These are phyloP conservation scores for Eurytoma californica DNA, from an alignment of 2,888 invertebrate genomes.

Conservation along the genomic window DNA sequence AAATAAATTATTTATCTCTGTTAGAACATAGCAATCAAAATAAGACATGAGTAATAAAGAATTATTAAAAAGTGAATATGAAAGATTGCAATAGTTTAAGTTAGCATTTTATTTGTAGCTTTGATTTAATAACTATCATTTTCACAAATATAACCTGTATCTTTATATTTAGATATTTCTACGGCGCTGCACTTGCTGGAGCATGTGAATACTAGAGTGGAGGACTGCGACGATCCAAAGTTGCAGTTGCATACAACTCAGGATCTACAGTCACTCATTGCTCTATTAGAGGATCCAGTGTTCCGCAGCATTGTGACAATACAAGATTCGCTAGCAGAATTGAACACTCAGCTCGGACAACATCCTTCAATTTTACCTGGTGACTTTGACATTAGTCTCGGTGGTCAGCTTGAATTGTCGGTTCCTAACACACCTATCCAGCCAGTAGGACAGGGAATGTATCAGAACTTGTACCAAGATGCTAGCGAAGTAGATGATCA, in stretches of 20 bases:
- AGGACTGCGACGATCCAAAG: conserved; percentile 89
- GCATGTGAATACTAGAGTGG: conserved; percentile 90
- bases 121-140: too few species aligned
- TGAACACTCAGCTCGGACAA: conserved; percentile 90
- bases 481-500: conserved; percentile 83
- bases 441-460: conserved; percentile 68
- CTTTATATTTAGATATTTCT: conserved; percentile 82
- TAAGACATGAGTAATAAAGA: too few species aligned
- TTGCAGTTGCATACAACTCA: conserved; percentile 85
- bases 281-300: conserved; percentile 91
- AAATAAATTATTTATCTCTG: too few species aligned
- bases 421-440: conserved; percentile 70
- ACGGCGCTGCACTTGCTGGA: conserved; percentile 92
- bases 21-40: too few species aligned
- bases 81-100: too few species aligned
- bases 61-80: too few species aligned
- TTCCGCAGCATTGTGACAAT: conserved; percentile 92
- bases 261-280: conserved; percentile 88
- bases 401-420: conserved; percentile 77
- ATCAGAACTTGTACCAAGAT: conserved; percentile 71
- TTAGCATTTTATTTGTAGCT: too few species aligned
- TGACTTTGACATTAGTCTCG: conserved; percentile 93
- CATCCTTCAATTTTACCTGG: conserved; percentile 95
- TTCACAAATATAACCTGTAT: background rate
- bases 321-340: conserved; percentile 91